These are phyloP conservation scores for Ictalurus punctatus DNA, from an alignment of 2,113 vertebrate genomes.

Conservation along the genomic window DNA sequence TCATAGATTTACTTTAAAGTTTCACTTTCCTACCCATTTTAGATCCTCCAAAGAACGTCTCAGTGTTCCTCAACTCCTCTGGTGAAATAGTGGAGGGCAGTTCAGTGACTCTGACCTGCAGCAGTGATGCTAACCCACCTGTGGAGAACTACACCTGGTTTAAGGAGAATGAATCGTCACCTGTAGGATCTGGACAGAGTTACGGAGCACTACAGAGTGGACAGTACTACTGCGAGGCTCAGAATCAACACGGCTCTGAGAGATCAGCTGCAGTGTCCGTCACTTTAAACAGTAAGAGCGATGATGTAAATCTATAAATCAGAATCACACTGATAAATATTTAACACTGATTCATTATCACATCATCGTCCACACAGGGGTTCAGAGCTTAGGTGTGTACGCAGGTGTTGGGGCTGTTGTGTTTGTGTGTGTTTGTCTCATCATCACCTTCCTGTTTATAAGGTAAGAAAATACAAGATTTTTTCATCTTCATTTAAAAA, in stretches of 20 bases:
- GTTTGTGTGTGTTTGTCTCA: neutral
- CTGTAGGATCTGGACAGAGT: slow-evolving; percentile 36
- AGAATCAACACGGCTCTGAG: slow-evolving; percentile 10
- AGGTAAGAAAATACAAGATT: neutral
- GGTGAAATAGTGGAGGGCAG: too few relatives aligned
- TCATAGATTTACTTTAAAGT: neutral
- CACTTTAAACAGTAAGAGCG: neutral
- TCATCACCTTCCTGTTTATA: neutral
- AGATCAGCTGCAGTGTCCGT: slow-evolving; percentile 16
- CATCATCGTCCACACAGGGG: neutral
- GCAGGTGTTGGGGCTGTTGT: neutral
- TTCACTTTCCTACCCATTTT: neutral
- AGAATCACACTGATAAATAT: neutral
- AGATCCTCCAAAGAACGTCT: neutral
- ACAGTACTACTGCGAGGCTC: slow-evolving; percentile 39
- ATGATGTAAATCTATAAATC: neutral
- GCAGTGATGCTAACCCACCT: slow-evolving; percentile 5
- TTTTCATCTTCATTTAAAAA: neutral
- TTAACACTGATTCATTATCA: neutral
- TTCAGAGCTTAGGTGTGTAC: neutral
- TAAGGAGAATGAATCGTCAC: neutral
- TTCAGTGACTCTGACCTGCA: too few relatives aligned
- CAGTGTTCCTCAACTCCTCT: too few relatives aligned
- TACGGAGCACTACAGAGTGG: slow-evolving; percentile 25
- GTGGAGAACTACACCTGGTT: neutral